Conservation (phyloP, 2,113 vertebrate genomes). For the Rousettus leschenaultii region DNA sequence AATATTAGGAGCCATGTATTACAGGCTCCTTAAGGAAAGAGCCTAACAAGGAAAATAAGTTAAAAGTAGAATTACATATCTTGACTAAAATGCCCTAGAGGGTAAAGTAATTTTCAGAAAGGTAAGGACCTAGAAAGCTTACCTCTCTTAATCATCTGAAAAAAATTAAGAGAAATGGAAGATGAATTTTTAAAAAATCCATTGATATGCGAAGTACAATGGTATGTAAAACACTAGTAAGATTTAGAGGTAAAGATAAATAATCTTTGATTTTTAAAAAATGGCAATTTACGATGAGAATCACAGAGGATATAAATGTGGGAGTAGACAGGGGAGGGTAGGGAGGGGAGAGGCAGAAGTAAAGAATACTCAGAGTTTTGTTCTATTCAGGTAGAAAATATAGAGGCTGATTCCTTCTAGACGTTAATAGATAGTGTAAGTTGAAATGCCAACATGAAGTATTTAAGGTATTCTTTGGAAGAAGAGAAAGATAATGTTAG, state of each 20-base stretch:
- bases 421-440: accelerated
- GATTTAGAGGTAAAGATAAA: neutral
- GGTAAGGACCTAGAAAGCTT: neutral
- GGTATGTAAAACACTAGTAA: neutral
- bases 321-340: neutral
- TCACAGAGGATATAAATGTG: neutral
- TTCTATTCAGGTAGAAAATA: neutral
- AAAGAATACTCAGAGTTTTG: neutral
- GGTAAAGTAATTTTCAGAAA: neutral
- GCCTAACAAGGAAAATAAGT: neutral
- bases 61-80: neutral
- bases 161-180: neutral
- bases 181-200: neutral
- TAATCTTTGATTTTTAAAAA: neutral
- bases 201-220: neutral
- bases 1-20: neutral
- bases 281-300: neutral
- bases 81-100: neutral
- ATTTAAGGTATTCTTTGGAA: neutral
- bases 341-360: neutral
- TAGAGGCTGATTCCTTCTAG: neutral
- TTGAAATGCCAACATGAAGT: neutral
- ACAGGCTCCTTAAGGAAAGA: neutral
- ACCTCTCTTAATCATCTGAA: neutral
- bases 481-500: neutral